Base-by-base conservation (phyloP, 1,140 invertebrate species). In the Helicoverpa zea region DNA sequence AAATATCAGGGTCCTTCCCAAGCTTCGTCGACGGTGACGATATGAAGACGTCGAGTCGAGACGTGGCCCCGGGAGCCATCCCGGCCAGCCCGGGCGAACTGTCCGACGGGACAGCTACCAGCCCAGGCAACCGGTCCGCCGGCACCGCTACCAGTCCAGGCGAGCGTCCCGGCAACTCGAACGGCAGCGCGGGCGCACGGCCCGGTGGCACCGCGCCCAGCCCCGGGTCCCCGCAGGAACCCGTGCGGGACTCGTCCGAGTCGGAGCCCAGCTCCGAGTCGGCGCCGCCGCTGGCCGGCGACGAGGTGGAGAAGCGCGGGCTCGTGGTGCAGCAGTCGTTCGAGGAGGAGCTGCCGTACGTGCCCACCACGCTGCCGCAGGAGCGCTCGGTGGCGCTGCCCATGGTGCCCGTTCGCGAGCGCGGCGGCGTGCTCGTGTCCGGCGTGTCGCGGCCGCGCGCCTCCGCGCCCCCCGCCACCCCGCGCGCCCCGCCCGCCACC, bases 391-490 rank as follows among this genome's bases (percentile, higher is more conserved):
- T 97, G 59, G 98, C 97, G 14, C 94, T 98, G 74, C 97, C 97
- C 1, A 97, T 98, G 76, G 96, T 98, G 61, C 98, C 98, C 23
- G 96, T 98, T 90, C 95, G 98, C 72, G 96, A 97, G 47, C 95
- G 95, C 35, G 95, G 95, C 85, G 96, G 97, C 90, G 96, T 97
- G 23, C 97, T 96, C 82, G 98, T 97, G n/a, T 98, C 96, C 85
- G 97, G 98, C 0, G 97, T 98, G 75, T 98, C 98, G 84, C 95
- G 98, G 83, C 98, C 98, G 16, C 96, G 98, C 98, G 56, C 97
- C 97, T 92, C 98, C 97, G n/a, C 97, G 97, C 23, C 98, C 98
- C 97, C 97, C 3, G 97, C 98, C 97, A 97, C 94, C 97, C 97
- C 18, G 43, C 78, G 12, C 56, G 56, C 63, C 12, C 30, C 51